phyloP scores from a whole-genome alignment of 2,888 invertebrate genomes.

The Caenorhabditis wallacei region DNA sequence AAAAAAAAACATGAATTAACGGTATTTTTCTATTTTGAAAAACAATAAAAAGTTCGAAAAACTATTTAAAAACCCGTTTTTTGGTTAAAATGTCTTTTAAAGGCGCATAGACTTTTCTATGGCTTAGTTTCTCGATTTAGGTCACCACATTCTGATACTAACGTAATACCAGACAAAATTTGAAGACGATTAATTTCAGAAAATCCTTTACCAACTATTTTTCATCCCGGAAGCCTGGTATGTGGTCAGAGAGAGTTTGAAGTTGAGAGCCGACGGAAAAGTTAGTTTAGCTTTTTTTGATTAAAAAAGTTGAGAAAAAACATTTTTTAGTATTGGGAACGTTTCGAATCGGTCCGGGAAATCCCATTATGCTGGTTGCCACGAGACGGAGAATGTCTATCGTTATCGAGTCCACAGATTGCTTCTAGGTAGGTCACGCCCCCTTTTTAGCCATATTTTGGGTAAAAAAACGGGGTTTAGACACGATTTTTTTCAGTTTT shows the following conservation, averaged over 20 bases:
- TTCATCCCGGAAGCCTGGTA: slow-evolving; percentile 77
- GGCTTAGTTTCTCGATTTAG: too few species aligned
- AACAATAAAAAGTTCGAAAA: too few species aligned
- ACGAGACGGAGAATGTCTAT: slow-evolving; percentile 71
- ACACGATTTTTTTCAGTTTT: neutral
- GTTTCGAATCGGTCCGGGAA: slow-evolving; percentile 71
- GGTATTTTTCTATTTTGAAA: too few species aligned
- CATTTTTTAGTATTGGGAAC: slow-evolving; percentile 67
- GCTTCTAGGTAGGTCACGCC: slow-evolving; percentile 65
- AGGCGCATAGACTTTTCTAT: too few species aligned
- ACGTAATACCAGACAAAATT: too few species aligned
- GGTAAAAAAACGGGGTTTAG: too few species aligned
- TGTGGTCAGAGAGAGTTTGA: slow-evolving; percentile 72
- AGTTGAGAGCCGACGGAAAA: slow-evolving; percentile 62
- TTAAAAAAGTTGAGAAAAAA: neutral
- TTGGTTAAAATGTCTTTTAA: too few species aligned
- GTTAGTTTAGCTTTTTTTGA: slow-evolving; percentile 37
- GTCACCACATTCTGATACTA: too few species aligned
- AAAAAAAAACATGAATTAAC: too few species aligned
- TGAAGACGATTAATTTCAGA: slow-evolving; percentile 66
- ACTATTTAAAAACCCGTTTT: too few species aligned
- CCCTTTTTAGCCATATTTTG: too few species aligned
- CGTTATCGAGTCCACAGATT: slow-evolving; percentile 68
- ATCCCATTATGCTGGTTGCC: slow-evolving; percentile 75
- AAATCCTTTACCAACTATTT: slow-evolving; percentile 71